These are phyloP conservation scores for Microctonus hyperodae DNA, from an alignment of 2,888 invertebrate genomes.

Conservation along the genomic window DNA sequence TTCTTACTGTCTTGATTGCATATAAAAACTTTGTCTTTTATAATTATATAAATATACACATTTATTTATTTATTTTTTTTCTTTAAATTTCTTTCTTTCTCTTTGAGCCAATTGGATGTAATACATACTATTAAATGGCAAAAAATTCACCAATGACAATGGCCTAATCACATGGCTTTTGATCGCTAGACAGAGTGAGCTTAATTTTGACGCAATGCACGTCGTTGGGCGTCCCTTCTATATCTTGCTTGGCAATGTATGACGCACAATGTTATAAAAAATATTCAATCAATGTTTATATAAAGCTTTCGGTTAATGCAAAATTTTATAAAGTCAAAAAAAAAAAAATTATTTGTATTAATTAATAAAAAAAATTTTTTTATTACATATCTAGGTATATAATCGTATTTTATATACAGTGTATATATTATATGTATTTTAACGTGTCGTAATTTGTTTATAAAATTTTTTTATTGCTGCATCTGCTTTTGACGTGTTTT, in stretches of 20 bases:
- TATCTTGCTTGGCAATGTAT: conserved; percentile 60
- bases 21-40: not conserved
- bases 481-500: not conserved
- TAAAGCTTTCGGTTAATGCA: no score
- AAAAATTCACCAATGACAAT: not conserved
- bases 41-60: no score
- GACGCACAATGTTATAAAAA: conserved; percentile 43
- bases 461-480: not conserved
- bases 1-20: not conserved
- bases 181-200: conserved; percentile 57
- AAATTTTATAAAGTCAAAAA: not conserved
- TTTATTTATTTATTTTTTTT: no score
- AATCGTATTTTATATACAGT: not conserved
- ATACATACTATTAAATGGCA: not conserved
- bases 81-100: not conserved
- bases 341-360: no score
- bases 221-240: conserved; percentile 63
- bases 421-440: not conserved
- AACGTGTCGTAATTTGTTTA: not conserved
- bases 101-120: not conserved
- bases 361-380: no score
- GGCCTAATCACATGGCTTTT: conserved; percentile 38
- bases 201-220: conserved; percentile 55
- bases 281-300: not conserved
- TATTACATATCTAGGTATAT: no score